These are phyloP conservation scores for Lagodon rhomboides DNA, from an alignment of 2,797 vertebrate genomes.

Conservation along the genomic window DNA sequence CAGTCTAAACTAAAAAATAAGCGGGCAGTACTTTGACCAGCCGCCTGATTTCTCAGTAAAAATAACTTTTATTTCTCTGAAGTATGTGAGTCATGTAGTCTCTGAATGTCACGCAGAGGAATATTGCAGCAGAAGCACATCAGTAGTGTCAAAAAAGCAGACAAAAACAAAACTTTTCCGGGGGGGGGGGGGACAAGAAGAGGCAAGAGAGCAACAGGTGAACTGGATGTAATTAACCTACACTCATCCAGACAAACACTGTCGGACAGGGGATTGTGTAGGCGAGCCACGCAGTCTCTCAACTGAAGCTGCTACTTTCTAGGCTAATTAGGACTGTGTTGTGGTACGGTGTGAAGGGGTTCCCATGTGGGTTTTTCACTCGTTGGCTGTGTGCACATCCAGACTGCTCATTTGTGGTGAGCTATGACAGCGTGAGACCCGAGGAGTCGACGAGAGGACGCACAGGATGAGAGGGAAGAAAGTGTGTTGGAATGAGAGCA, in stretches of 20 bases:
- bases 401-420: conserved; percentile 76
- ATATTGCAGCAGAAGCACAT: conserved; percentile 1
- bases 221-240: conserved; percentile 72
- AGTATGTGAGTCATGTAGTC: not conserved
- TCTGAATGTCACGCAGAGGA: not conserved
- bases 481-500: conserved; percentile 32
- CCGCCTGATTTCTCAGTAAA: not conserved
- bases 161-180: conserved; percentile 31
- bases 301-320: conserved; percentile 61
- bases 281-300: conserved; percentile 45
- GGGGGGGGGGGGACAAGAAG: not conserved
- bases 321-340: conserved; percentile 76
- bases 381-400: conserved; percentile 56
- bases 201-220: conserved; percentile 29
- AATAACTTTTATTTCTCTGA: not conserved
- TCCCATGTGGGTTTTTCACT: conserved; percentile 70
- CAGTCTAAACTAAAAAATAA: too few species aligned
- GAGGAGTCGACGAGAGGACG: conserved; percentile 45
- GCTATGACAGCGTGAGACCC: conserved; percentile 71
- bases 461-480: conserved; percentile 43
- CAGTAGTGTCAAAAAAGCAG: conserved; percentile 14
- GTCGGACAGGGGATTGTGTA: conserved; percentile 53
- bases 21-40: too few species aligned
- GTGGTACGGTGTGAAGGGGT: conserved; percentile 67
- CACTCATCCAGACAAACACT: conserved; percentile 61